A percentile compares a stretch with the other conserved stretches of the same genome.
Evolutionary conservation across 1,140 invertebrate species (phyloP).

Genomic region (Bombus huntii): DNA sequence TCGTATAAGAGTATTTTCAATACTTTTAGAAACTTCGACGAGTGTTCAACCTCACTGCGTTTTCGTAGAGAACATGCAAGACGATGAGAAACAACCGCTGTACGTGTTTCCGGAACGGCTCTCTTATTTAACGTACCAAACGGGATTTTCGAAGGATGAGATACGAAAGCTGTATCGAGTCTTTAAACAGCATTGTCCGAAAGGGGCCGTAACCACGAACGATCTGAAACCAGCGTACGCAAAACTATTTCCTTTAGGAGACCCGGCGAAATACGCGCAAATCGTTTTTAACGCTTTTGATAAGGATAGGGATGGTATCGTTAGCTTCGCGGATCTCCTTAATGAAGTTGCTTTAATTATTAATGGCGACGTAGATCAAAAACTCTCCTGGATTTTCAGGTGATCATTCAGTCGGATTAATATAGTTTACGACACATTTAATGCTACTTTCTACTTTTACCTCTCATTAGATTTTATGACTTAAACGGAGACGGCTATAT

Average conservation of each 20-base stretch:
- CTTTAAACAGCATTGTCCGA: slow-evolving; percentile 77
- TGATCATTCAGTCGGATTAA: slow-evolving; percentile 33
- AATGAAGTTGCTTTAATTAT: slow-evolving; percentile 67
- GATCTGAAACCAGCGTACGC: slow-evolving; percentile 74
- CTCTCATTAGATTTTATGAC: slow-evolving; percentile 73
- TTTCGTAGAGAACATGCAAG: slow-evolving; percentile 59
- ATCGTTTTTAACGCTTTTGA: slow-evolving; percentile 77
- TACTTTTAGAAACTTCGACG: slow-evolving; percentile 50
- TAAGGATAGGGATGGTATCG: slow-evolving; percentile 71
- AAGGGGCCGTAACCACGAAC: slow-evolving; percentile 66
- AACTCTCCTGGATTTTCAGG: slow-evolving; percentile 78
- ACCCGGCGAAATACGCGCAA: slow-evolving; percentile 74
- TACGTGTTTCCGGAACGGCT: slow-evolving; percentile 71
- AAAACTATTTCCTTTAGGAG: slow-evolving; percentile 76
- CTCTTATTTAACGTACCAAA: slow-evolving; percentile 60
- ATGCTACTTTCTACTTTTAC: slow-evolving; percentile 38
- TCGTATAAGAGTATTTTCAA: slow-evolving; percentile 41
- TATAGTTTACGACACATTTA: neutral
- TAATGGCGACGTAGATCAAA: slow-evolving; percentile 73
- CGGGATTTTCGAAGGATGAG: slow-evolving; percentile 74
- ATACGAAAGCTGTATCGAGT: slow-evolving; percentile 73
- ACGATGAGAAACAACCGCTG: slow-evolving; percentile 50
- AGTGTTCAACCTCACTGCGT: slow-evolving; percentile 37
- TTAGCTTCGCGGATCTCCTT: slow-evolving; percentile 75
- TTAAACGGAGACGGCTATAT: slow-evolving; percentile 76